Base-by-base conservation (phyloP, 53 echinoderm and acorn worm species). In the Paelopatides confundens region DNA sequence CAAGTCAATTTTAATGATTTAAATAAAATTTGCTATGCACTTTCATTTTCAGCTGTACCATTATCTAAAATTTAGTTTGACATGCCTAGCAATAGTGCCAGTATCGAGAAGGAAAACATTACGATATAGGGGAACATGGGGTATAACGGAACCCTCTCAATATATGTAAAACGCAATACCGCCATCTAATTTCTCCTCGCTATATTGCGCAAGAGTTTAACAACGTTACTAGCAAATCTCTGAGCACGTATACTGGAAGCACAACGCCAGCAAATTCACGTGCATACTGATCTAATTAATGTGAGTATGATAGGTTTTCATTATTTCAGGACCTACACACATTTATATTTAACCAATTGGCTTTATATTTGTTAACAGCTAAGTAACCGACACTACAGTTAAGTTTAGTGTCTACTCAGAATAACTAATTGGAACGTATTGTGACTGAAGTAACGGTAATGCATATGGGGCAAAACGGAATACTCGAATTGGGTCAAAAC, bases 261-360 rank as follows among this genome's bases (percentile, higher is more conserved):
- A 74, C 12, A 74, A 74, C 37, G 11, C 74, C 74, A 40, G 10
- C 40, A 18, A 18, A 37, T 39, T 74, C 74, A 38, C 21, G 43
- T 74, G 40, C 37, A 74, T 21, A 39, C 74, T 38, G 74, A 74
- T 74, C 74, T n/a, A n/a, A n/a, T n/a, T 74, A 74, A 74, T 74
- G 74, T 74, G 74, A 74, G 74, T 74, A 38, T 40, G 35, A 37
- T 0, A 40, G 74, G 74, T 74, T 74, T 74, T 40, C 31, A 74
- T 74, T 38, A 74, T 74, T 66, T 27, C 67, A 66, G 63, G 17
- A 63, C 12, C 29, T 63, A 18, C 29, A 39, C 69, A 69, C 40
- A 39, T 74, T 74, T 40, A 40, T 74, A 74, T 74, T 18, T 37
- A 37, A 66, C 67, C 28, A 66, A 66, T 30, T 66, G 67, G 33